Percentiles rank a stretch among this genome's conserved stretches.
phyloP scores from a whole-genome alignment of 2,888 invertebrate genomes.

The Drosophila imparisetae region DNA sequence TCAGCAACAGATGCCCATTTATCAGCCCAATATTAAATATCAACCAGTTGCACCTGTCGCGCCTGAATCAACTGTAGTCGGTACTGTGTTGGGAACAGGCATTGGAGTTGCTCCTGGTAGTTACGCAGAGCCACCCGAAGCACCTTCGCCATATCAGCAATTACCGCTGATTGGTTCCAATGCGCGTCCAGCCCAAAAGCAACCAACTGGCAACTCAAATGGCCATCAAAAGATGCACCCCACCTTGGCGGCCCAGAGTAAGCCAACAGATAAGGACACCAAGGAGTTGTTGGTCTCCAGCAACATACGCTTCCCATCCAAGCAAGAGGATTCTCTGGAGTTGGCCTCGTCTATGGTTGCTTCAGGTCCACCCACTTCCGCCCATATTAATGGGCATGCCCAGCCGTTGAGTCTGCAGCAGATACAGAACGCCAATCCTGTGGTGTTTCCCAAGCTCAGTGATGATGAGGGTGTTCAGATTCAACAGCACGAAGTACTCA shows the following conservation, averaged over 20 bases:
- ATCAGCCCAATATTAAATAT: slow-evolving; percentile 63
- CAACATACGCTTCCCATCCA: slow-evolving; percentile 83
- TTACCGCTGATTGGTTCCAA: slow-evolving; percentile 73
- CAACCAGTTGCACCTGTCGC: slow-evolving; percentile 12
- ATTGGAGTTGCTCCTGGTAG: slow-evolving; percentile 4
- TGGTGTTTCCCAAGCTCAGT: slow-evolving; percentile 81
- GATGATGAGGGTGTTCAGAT: slow-evolving; percentile 74
- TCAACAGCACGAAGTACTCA: slow-evolving; percentile 83
- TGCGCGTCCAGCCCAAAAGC: slow-evolving; percentile 43
- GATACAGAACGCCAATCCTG: slow-evolving; percentile 77
- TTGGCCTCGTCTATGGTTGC: slow-evolving; percentile 52
- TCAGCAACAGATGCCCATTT: slow-evolving; percentile 64
- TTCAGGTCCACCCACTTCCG: slow-evolving; percentile 66
- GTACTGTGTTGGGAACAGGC: slow-evolving; percentile 6
- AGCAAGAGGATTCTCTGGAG: slow-evolving; percentile 73
- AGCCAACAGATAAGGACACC: slow-evolving; percentile 61
- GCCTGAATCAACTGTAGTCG: slow-evolving; percentile 5
- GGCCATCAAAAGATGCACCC: slow-evolving; percentile 12
- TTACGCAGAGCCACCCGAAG: slow-evolving; percentile 67
- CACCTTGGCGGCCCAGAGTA: slow-evolving; percentile 1
- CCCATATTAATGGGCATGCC: slow-evolving; percentile 83
- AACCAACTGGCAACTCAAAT: slow-evolving; percentile 3
- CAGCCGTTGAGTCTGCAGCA: slow-evolving; percentile 83
- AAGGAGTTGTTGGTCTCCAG: slow-evolving; percentile 83
- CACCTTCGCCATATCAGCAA: slow-evolving; percentile 80